Base-by-base conservation (phyloP, 2,888 invertebrate species). In the Zygothrica quintamaculata region DNA sequence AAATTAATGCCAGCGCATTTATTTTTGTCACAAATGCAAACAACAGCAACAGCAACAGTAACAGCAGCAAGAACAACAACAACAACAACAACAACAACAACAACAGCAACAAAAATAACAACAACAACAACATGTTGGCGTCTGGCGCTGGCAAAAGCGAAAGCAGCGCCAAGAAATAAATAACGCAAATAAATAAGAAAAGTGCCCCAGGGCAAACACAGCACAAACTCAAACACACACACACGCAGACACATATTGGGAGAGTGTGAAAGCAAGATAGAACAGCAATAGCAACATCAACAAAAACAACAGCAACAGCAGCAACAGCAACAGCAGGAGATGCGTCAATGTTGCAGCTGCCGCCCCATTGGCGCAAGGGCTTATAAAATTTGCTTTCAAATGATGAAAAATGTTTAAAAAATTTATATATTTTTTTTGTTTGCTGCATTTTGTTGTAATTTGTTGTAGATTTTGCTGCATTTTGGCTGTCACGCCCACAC, bases 141-240 rank as follows among this genome's bases (percentile, higher is more conserved):
- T 84, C 82, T 79, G 79, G 82, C 79, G 68, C 82, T 79, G 85
- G 82, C 79, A 84, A 79, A 79, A 79, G 85, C 79, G 85, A 79
- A 79, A 84, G 79, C 85, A 74, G 72, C 80, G 82, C 85, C 85
- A 80, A 80, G 80, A 80, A 80, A 84, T 80, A 80, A 80, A 80
- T 80, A 80, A 85, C 85, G 85, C 82, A 80, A 80, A 80, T 80
- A 80, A 80, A 80, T 80, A 85, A 80, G 85, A 85, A 85, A 82
- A 80, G 69, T 76, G 79, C 85, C 85, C 67, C 76, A 68, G 85
- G 80, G 85, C 64, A 70, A 55, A 65, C 22, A 48, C 15, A 56
- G 42, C 26, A 48, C 26, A 39, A 26, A 59, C n/a, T 43, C 22
- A 58, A 22, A 62, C 34, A 36, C 37, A 46, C 29, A 37, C 13